Evolutionary conservation across 2,888 invertebrate genomes (phyloP).

Genomic region (Hedya salicella): DNA sequence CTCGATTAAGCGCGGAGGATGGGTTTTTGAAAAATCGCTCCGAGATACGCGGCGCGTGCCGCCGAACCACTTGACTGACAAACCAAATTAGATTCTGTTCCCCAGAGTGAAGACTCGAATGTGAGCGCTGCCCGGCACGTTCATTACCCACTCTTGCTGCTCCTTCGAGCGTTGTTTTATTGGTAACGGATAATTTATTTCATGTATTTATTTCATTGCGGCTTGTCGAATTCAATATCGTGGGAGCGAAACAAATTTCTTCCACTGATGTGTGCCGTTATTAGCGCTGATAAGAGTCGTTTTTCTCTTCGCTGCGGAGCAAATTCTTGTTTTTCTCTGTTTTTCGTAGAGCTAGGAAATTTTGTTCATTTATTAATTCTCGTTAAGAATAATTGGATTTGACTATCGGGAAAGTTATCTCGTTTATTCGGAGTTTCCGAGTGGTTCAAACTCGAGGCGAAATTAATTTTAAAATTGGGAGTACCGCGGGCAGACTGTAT

Average conservation of each 20-base stretch:
- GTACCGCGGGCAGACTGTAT: constrained; percentile 16
- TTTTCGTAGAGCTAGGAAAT: not conserved
- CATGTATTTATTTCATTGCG: constrained; percentile 78
- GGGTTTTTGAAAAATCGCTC: constrained; percentile 75
- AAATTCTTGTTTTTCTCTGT: constrained; percentile 9
- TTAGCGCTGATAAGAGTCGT: constrained; percentile 51
- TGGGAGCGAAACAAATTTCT: constrained; percentile 63
- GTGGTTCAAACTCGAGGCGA: constrained; percentile 12
- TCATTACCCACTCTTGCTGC: constrained; percentile 54
- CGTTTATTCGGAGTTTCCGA: constrained; percentile 34
- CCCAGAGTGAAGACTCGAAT: constrained; percentile 51
- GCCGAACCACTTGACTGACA: constrained; percentile 43
- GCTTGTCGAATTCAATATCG: constrained; percentile 71
- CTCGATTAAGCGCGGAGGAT: constrained; percentile 79
- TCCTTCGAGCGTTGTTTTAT: constrained; percentile 75
- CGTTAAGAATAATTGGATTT: constrained; percentile 19
- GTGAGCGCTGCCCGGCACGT: constrained; percentile 29
- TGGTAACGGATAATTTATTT: constrained; percentile 83
- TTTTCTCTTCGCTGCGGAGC: constrained; percentile 27
- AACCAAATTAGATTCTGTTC: constrained; percentile 51
- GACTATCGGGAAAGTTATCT: constrained; percentile 29
- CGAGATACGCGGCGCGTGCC: constrained; percentile 68
- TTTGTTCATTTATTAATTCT: constrained; percentile 9
- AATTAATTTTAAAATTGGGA: constrained; percentile 41
- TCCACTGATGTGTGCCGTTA: constrained; percentile 54